Conservation (phyloP, 2,888 invertebrate species). For the Tinea semifulvella region DNA sequence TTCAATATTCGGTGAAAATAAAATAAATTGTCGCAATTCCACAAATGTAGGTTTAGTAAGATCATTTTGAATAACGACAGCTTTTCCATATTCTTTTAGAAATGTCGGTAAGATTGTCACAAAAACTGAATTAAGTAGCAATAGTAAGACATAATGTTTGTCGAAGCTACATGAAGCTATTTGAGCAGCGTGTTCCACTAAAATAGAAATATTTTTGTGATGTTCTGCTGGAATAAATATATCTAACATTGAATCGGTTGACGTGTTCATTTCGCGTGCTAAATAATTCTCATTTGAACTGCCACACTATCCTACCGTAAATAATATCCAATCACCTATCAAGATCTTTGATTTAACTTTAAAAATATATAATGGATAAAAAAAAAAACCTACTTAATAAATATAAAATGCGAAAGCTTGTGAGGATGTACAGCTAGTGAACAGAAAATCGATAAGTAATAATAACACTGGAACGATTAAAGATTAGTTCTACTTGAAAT, state of each 20-base stretch:
- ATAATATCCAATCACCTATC: too few relatives aligned
- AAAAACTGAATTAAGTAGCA: neutral
- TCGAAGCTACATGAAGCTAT: neutral
- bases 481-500: too few relatives aligned
- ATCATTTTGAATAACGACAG: conserved; percentile 30
- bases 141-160: neutral
- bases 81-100: conserved; percentile 22
- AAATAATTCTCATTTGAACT: too few relatives aligned
- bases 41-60: conserved; percentile 23
- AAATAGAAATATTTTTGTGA: neutral
- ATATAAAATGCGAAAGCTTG: too few relatives aligned
- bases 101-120: neutral
- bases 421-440: too few relatives aligned
- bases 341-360: too few relatives aligned
- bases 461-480: too few relatives aligned
- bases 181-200: neutral
- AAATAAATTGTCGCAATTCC: conserved; percentile 30
- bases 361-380: too few relatives aligned
- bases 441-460: too few relatives aligned
- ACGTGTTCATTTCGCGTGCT: neutral
- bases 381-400: too few relatives aligned
- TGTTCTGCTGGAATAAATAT: neutral
- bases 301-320: too few relatives aligned
- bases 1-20: conserved; percentile 31
- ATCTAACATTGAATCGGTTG: neutral